phyloP scores from a whole-genome alignment of 2,113 vertebrate genomes.

The Anser cygnoides region DNA sequence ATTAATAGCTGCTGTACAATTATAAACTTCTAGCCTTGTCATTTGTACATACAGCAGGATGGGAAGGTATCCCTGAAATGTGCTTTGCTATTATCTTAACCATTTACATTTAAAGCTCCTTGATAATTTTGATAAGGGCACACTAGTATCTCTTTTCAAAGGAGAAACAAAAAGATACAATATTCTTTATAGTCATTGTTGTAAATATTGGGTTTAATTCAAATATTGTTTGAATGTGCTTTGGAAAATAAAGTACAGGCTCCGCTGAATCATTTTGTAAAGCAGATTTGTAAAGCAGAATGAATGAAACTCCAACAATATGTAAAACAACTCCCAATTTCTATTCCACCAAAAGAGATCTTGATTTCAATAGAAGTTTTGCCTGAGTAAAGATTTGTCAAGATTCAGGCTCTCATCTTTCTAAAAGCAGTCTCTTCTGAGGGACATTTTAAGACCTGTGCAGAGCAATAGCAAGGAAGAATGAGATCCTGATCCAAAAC shows the following conservation, averaged over 20 bases:
- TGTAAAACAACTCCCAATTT: neutral
- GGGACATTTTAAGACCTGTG: conserved; percentile 3
- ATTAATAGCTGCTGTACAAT: conserved; percentile 1
- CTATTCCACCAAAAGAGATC: neutral
- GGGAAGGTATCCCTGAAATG: neutral
- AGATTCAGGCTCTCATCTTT: neutral
- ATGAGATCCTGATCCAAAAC: conserved; percentile 29
- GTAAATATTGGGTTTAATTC: conserved; percentile 9
- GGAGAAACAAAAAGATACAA: neutral
- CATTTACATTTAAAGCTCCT: neutral
- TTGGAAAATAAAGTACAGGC: neutral
- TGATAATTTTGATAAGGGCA: neutral
- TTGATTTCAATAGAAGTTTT: conserved; percentile 13
- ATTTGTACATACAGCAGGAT: neutral
- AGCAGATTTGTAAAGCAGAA: neutral
- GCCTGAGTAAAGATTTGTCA: conserved; percentile 25
- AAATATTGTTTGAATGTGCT: neutral
- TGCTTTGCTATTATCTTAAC: neutral
- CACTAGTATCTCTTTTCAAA: neutral
- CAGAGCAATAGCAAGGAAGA: neutral
- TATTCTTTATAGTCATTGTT: neutral
- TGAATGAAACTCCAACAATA: neutral
- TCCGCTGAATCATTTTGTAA: neutral
- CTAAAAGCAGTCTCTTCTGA: neutral
- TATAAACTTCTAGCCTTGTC: neutral